Evolutionary conservation across 2,888 invertebrate genomes (phyloP), one percentile per base, ranked within the genome.

Genomic region (Onchidella celtica): DNA sequence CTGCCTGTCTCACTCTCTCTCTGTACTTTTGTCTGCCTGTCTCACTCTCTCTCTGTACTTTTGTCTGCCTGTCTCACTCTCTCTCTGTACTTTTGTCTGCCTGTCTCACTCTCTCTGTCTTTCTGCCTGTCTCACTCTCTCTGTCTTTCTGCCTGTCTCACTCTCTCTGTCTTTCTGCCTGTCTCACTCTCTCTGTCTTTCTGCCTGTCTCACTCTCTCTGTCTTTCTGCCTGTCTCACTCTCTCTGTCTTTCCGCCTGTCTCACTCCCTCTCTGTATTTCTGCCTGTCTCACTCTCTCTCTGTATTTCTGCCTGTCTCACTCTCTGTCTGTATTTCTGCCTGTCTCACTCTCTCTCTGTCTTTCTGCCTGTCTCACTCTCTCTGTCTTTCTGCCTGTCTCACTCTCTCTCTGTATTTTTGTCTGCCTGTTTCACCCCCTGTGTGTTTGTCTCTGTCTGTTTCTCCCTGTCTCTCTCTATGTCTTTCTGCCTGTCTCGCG

Each of bases 371-470:
- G 6, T 29, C 6, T 66, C 17, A 11, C 21, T 17, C 66, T 65
- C 40, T 65, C 65, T 65, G 36, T 65, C 65, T 75, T 40, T 75
- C 61, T 38, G 4, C 21, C 32, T n/a, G n/a, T n/a, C n/a, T n/a
- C n/a, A n/a, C n/a, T n/a, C n/a, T n/a, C n/a, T n/a, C n/a, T n/a
- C n/a, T 66, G 6, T 66, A 3, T 29, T 34, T 9, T 21, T 66
- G 29, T 66, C 34, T 66, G 6, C 21, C 32, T 29, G 3, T 29
- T 21, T 66, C 32, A 11, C 32, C 34, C 27, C 4, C 11, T 29
- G 36, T 36, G 36, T 24, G 38, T 11, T 24, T 36, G 24, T 61
- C 61, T 75, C 36, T 32, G 6, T 75, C 66, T 27, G 29, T 66
- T 34, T 27, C 66, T 66, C 66, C 32, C 6, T 29, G 3, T 66